Evolutionary conservation across 2,888 invertebrate genomes (phyloP).

Genomic region (Melanchra persicariae): DNA sequence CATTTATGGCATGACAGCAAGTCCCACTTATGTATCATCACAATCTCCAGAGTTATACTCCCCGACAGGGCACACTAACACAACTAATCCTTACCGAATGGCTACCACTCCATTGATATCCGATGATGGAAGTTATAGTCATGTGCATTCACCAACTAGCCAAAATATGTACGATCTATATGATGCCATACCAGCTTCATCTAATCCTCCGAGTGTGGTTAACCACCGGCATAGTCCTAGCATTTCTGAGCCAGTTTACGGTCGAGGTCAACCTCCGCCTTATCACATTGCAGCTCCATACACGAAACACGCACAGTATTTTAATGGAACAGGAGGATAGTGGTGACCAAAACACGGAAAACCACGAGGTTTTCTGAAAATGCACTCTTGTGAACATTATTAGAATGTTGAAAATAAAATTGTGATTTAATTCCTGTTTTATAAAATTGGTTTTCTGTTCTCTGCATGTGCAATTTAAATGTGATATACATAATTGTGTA

Average conservation of each 20-base stretch:
- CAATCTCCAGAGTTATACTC: slow-evolving; percentile 88
- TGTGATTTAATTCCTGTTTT: slow-evolving; percentile 70
- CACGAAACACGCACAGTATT: slow-evolving; percentile 94
- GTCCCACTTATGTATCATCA: slow-evolving; percentile 86
- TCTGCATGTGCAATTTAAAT: slow-evolving; percentile 88
- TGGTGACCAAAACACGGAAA: slow-evolving; percentile 72
- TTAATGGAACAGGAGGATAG: slow-evolving; percentile 90
- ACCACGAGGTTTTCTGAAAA: slow-evolving; percentile 71
- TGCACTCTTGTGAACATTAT: slow-evolving; percentile 76
- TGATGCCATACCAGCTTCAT: slow-evolving; percentile 84
- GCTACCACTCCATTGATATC: slow-evolving; percentile 88
- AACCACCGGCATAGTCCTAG: slow-evolving; percentile 86
- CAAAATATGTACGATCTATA: slow-evolving; percentile 89
- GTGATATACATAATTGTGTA: slow-evolving; percentile 83
- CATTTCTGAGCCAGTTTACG: slow-evolving; percentile 81
- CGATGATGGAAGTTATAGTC: slow-evolving; percentile 88
- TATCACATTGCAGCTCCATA: slow-evolving; percentile 96
- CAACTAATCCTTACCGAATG: slow-evolving; percentile 88
- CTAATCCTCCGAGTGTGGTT: slow-evolving; percentile 83
- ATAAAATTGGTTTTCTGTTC: slow-evolving; percentile 68
- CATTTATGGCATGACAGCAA: slow-evolving; percentile 81
- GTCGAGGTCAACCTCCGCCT: slow-evolving; percentile 93
- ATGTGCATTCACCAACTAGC: slow-evolving; percentile 85
- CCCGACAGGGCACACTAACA: slow-evolving; percentile 88
- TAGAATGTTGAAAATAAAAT: slow-evolving; percentile 66